Percentiles rank a stretch among this genome's conserved stretches.
These are phyloP conservation scores for Nemotelus nigrinus DNA, from an alignment of 2,888 invertebrate genomes.

Conservation along the genomic window DNA sequence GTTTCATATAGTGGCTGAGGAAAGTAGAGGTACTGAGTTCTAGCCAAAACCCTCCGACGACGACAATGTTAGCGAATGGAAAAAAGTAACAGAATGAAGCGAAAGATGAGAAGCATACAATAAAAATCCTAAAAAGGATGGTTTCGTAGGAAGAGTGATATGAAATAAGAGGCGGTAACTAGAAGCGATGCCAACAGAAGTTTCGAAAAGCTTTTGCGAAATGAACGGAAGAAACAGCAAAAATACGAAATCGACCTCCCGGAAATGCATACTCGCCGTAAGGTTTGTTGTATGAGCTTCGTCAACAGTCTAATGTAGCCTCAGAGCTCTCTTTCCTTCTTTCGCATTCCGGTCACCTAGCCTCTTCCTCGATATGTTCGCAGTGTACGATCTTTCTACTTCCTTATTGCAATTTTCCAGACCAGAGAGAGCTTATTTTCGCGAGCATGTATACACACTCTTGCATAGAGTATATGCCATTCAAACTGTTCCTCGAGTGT, in stretches of 20 bases:
- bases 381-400: conserved; percentile 34
- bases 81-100: conserved; percentile 27
- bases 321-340: conserved; percentile 35
- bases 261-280: conserved; percentile 1
- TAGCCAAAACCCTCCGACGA: not conserved
- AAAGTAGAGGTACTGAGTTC: not conserved
- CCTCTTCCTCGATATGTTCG: not conserved
- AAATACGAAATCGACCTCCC: not conserved
- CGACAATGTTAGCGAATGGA: not conserved
- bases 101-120: conserved; percentile 1
- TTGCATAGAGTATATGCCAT: not conserved
- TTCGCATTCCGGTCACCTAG: not conserved
- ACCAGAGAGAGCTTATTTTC: conserved; percentile 49
- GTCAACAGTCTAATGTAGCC: conserved; percentile 17
- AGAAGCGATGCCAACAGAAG: conserved; percentile 43
- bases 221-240: conserved; percentile 4
- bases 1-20: not conserved
- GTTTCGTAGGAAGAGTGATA: conserved; percentile 46
- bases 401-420: conserved; percentile 51
- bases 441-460: conserved; percentile 25
- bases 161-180: conserved; percentile 49
- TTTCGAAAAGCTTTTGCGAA: conserved; percentile 48
- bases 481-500: not conserved
- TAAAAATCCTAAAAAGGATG: conserved; percentile 29
- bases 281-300: conserved; percentile 8